These are phyloP conservation scores for Schizopygopsis malacanthus DNA, from an alignment of 2,797 vertebrate genomes.

Conservation along the genomic window DNA sequence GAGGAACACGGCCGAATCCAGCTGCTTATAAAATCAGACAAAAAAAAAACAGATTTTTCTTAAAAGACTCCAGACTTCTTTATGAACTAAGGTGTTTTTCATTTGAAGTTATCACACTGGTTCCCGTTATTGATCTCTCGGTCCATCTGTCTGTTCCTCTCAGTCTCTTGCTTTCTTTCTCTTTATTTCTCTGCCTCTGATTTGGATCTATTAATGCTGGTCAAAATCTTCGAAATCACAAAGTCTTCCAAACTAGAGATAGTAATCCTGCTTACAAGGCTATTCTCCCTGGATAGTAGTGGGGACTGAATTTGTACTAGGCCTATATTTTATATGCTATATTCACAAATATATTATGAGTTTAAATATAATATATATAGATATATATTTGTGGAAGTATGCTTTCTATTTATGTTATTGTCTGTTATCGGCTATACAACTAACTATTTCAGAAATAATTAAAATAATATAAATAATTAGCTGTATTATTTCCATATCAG, in stretches of 20 bases:
- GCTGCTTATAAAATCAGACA: constrained; percentile 35
- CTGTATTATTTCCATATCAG: background rate
- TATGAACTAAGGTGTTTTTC: constrained; percentile 52
- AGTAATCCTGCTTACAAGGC: constrained; percentile 35
- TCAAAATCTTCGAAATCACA: constrained; percentile 21
- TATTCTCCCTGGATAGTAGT: background rate
- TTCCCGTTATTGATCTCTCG: constrained; percentile 21
- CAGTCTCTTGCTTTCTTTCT: constrained; percentile 20
- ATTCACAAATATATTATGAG: background rate
- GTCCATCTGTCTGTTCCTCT: constrained; percentile 28
- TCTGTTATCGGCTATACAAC: background rate
- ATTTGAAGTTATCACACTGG: constrained; percentile 53
- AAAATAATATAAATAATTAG: background rate
- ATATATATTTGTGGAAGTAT: background rate
- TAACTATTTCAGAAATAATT: background rate
- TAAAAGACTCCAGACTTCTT: constrained; percentile 46
- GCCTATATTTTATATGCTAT: background rate
- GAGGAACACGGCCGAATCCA: constrained; percentile 23
- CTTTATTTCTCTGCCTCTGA: constrained; percentile 15
- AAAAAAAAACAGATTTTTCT: constrained; percentile 41
- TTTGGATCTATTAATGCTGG: constrained; percentile 42
- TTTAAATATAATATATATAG: too few relatives aligned
- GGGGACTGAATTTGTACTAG: background rate
- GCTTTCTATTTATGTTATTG: background rate
- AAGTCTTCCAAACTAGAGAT: constrained; percentile 1